Conservation (phyloP, 2,888 invertebrate species). For the Phortica okadai region DNA sequence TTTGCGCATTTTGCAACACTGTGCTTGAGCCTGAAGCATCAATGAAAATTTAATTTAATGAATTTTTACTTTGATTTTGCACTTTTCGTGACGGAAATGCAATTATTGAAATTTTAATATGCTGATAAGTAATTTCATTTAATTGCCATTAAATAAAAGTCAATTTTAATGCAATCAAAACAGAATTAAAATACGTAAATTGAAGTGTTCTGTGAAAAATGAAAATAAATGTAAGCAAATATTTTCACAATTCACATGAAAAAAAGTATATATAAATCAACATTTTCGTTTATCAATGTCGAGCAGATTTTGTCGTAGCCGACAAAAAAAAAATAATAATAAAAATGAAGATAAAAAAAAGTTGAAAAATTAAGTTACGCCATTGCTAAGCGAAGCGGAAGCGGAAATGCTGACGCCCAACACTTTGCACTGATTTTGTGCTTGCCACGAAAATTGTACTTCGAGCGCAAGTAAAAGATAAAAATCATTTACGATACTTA, state of each 20-base stretch:
- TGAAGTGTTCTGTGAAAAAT: conserved; percentile 12
- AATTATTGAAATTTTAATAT: conserved; percentile 55
- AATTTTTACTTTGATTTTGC: conserved; percentile 10
- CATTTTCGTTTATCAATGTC: conserved; percentile 14
- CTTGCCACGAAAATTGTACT: conserved; percentile 29
- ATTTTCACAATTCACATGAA: neutral
- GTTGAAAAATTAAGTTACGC: neutral
- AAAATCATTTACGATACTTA: conserved; percentile 54
- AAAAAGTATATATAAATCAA: neutral
- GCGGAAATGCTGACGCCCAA: conserved; percentile 59
- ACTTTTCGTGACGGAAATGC: conserved; percentile 58
- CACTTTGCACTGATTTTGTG: conserved; percentile 7
- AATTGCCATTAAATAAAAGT: conserved; percentile 45
- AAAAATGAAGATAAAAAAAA: conserved; percentile 5
- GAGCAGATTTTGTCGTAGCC: neutral
- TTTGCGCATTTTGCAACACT: neutral
- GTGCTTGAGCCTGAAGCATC: neutral
- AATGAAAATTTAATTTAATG: conserved; percentile 42
- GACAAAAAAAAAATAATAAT: neutral
- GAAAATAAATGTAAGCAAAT: neutral
- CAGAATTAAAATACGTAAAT: neutral
- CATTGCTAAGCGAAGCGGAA: conserved; percentile 45
- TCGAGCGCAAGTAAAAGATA: conserved; percentile 56
- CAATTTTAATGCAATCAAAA: conserved; percentile 1
- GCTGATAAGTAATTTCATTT: conserved; percentile 54